Conservation (phyloP, 2,797 vertebrate species). For the Anomalospiza imberbis region DNA sequence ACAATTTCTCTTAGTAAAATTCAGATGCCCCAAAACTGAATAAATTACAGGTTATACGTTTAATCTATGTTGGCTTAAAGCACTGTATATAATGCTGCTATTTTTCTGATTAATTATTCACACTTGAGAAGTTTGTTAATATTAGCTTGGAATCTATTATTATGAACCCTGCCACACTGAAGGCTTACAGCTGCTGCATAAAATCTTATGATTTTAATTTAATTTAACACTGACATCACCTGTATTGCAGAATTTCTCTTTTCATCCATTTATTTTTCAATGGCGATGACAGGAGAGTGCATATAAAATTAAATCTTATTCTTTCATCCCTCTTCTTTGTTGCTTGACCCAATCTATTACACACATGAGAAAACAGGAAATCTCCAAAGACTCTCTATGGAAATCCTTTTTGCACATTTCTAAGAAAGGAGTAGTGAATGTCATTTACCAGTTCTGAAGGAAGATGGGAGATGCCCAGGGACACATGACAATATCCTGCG, state of each 20-base stretch:
- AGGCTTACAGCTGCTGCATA: conserved; percentile 43
- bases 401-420: conserved; percentile 76
- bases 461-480: conserved; percentile 11
- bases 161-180: conserved; percentile 14
- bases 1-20: not conserved
- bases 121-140: not conserved
- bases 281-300: conserved; percentile 19
- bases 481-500: not conserved
- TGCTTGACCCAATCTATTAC: conserved; percentile 72
- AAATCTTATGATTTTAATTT: conserved; percentile 66
- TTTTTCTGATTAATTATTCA: conserved; percentile 30
- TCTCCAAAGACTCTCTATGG: conserved; percentile 71
- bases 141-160: conserved; percentile 50
- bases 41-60: not conserved
- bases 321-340: conserved; percentile 50
- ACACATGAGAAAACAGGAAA: conserved; percentile 76
- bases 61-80: not conserved
- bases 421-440: conserved; percentile 62
- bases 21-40: not conserved
- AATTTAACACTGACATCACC: conserved; percentile 64
- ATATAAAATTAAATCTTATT: conserved; percentile 56
- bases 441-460: conserved; percentile 48
- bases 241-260: conserved; percentile 36
- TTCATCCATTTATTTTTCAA: conserved; percentile 15
- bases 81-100: conserved; percentile 1